Evolutionary conservation across 2,797 vertebrate genomes (phyloP), one percentile per base, ranked within the genome.

Genomic region (Macropodus opercularis): DNA sequence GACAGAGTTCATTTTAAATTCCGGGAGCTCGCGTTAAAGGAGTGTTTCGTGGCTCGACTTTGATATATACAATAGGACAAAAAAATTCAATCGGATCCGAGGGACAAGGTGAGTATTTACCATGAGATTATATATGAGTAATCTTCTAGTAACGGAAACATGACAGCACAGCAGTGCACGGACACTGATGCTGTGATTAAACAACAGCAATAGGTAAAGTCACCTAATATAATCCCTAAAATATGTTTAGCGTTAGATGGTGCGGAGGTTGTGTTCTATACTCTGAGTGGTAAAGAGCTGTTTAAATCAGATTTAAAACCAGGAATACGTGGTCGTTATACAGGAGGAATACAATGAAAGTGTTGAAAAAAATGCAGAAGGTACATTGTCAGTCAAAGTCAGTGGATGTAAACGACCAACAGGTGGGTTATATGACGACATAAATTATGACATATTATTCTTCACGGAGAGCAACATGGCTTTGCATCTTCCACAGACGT

Each of bases 61-160:
- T 70, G 31, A 58, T 29, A 11, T 39, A 43, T 26, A n/a, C 31
- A 32, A 4, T 21, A 8, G 2, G 18, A 5, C 10, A 38, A 27
- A 53, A 6, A 21, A 14, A 18, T 10, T 32, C 9, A 8, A 22
- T 18, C 40, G 53, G 52, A 64, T 18, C 46, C 14, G 49, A 65
- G 44, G 48, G 48, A 12, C 39, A 69, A 78, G 76, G 85, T 85
- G 68, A 86, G 81, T 67, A 3, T 62, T 22, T 42, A 34, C 29
- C 5, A 17, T 23, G 8, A 44, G 27, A 69, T 36, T 38, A 62
- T 42, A 15, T 15, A 59, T 14, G 7, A 65, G 56, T 47, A 46
- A 62, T 50, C 49, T 46, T 36, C 26, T 1, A 34, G 10, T 26
- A 4, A 26, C 13, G 15, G 3, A 32, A 3, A 46, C 17, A 15